phyloP scores from a whole-genome alignment of 2,113 vertebrate species.

The Cyprinodon variegatus region DNA sequence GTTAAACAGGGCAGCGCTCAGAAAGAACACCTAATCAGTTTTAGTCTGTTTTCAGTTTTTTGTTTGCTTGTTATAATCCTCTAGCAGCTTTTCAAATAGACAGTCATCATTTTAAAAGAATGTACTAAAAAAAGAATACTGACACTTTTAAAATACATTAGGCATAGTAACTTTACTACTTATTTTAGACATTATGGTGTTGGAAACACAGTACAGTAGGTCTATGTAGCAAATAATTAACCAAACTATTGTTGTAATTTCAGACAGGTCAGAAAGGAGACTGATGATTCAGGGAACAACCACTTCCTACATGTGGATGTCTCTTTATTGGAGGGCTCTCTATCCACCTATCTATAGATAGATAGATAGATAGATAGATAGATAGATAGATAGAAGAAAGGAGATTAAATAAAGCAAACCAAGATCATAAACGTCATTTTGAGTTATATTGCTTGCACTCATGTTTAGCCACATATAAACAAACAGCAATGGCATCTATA shows the following conservation, averaged over 20 bases:
- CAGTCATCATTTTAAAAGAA: neutral
- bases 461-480: constrained; percentile 18
- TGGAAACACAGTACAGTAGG: neutral
- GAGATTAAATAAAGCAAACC: no score
- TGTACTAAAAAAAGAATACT: neutral
- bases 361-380: no score
- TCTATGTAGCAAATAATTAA: neutral
- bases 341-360: no score
- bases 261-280: neutral
- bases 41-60: neutral
- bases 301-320: neutral
- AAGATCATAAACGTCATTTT: neutral
- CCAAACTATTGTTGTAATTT: neutral
- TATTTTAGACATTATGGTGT: neutral
- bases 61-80: neutral
- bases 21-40: neutral
- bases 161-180: neutral
- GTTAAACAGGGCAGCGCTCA: neutral
- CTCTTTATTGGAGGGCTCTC: neutral
- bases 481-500: constrained; percentile 6
- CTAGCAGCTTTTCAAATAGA: neutral
- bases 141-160: neutral
- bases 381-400: no score
- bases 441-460: neutral
- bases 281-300: neutral